These are phyloP conservation scores for Littorina saxatilis DNA, from an alignment of 1,140 invertebrate genomes.

Conservation along the genomic window DNA sequence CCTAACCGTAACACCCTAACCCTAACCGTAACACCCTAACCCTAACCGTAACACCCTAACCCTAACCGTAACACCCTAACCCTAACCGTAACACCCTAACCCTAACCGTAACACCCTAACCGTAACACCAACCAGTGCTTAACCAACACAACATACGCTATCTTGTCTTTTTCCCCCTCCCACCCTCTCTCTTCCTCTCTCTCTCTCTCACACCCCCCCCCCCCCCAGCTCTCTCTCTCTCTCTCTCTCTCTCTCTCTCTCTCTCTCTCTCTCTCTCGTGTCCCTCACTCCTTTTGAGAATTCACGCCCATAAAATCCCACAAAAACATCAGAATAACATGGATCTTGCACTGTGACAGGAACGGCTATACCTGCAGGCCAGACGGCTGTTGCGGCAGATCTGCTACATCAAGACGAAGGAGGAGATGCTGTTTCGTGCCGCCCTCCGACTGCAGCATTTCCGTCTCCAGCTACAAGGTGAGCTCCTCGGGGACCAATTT, in stretches of 20 bases:
- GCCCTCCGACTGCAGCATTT: slow-evolving; percentile 9
- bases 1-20: too few species aligned
- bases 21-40: too few species aligned
- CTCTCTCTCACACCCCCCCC: not conserved
- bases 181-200: not conserved
- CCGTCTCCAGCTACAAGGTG: slow-evolving; percentile 14
- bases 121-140: too few species aligned
- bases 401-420: slow-evolving; percentile 13
- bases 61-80: too few species aligned
- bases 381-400: slow-evolving; percentile 8
- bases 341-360: not conserved
- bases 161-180: not conserved
- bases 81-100: too few species aligned
- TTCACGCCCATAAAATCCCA: too few species aligned
- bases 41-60: too few species aligned
- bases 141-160: too few species aligned
- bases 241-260: not conserved
- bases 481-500: not conserved
- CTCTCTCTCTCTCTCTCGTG: not conserved
- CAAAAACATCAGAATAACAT: too few species aligned
- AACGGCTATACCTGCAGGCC: not conserved
- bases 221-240: not conserved
- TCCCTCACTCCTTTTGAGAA: too few species aligned
- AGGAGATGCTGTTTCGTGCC: slow-evolving; percentile 19
- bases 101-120: too few species aligned